These are phyloP conservation scores for Ceratina japonica DNA, from an alignment of 1,140 invertebrate genomes.

Conservation along the genomic window DNA sequence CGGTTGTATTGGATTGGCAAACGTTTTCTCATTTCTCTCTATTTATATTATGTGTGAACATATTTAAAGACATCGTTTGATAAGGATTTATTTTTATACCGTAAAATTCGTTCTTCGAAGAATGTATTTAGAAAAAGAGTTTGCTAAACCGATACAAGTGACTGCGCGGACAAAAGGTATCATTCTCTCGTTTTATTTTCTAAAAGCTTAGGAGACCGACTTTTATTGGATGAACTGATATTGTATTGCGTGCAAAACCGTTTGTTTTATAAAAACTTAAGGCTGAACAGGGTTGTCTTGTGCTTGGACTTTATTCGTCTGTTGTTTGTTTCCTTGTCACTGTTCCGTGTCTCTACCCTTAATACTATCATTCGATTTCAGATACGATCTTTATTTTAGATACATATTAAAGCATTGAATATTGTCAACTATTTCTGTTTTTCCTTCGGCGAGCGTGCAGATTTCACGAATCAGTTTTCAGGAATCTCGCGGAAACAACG, in stretches of 20 bases:
- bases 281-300: constrained; percentile 31
- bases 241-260: constrained; percentile 17
- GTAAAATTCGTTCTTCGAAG: too few relatives aligned
- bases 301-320: constrained; percentile 33
- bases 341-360: neutral
- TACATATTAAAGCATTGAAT: constrained; percentile 39
- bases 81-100: too few relatives aligned
- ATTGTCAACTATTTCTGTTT: constrained; percentile 1
- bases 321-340: constrained; percentile 12
- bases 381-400: constrained; percentile 33
- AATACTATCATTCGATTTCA: constrained; percentile 1
- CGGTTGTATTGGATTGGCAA: too few relatives aligned
- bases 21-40: too few relatives aligned
- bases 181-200: neutral
- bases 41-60: too few relatives aligned
- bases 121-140: too few relatives aligned
- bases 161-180: neutral
- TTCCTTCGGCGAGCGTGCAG: neutral
- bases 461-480: neutral
- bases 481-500: too few relatives aligned
- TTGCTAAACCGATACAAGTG: neutral
- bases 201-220: neutral
- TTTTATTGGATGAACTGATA: constrained; percentile 2
- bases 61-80: too few relatives aligned
- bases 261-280: constrained; percentile 30